Evolutionary conservation across 2,113 vertebrate genomes (phyloP), one percentile per base, ranked within the genome.

Genomic region (Menidia beryllina): DNA sequence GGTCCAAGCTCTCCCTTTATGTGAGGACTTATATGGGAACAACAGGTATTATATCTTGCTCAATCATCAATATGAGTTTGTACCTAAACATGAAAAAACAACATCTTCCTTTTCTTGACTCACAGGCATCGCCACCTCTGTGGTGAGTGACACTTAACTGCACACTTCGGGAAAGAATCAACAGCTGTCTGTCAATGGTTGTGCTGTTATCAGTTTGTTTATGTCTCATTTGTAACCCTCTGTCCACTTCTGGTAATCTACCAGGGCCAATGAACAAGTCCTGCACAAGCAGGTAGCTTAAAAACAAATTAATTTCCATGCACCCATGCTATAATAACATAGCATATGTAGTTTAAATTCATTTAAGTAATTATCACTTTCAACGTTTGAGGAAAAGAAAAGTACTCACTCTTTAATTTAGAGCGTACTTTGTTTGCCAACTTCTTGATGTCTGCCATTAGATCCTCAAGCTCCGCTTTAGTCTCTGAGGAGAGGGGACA

Each of bases 361-460:
- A n/a, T n/a, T n/a, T n/a, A 51, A 81, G 48, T 30, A 50, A n/a
- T 21, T 34, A 30, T 30, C 14, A 63, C 3, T 15, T 20, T 9
- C 5, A 27, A 19, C 48, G 24, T 0, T 3, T 50, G 13, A 25
- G n/a, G 36, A 15, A 45, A 19, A 34, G 24, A 74, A 15, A 6
- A 50, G 10, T 45, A 96, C 96, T 97, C 85, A 98, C 97, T 95
- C 92, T 98, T 98, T 91, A 99, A 92, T 84, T 98, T 98, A 89
- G 97, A 97, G 85, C 97, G 97, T 36, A 98, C 94, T 95, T 97
- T 97, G 91, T 98, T 98, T 2, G 97, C 97, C 0, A 98, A 93
- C 91, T 96, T 98, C 93, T 99, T 99, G 56, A 99, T 98, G 87
- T 98, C 96, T 0, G 95, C 94, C 97, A 98, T 98, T 55, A 98